phyloP scores from a whole-genome alignment of 1,140 invertebrate species.

The Drosophila sucinea region DNA sequence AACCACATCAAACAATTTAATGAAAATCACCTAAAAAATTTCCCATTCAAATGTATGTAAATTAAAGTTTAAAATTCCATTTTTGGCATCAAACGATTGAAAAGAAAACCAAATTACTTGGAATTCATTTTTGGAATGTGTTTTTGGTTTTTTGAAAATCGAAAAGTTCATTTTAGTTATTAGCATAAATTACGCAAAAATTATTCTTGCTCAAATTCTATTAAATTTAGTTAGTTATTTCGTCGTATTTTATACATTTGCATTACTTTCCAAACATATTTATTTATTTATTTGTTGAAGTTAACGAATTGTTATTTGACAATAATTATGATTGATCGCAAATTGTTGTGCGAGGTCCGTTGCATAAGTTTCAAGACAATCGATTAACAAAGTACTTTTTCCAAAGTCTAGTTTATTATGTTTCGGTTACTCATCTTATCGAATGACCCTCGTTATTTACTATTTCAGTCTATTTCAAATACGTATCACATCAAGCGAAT shows the following conservation, averaged over 20 bases:
- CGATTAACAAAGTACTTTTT: too few relatives aligned
- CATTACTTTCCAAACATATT: background rate
- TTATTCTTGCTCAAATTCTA: background rate
- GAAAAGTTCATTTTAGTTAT: too few relatives aligned
- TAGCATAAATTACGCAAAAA: background rate
- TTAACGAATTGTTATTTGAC: background rate
- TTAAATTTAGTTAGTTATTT: background rate
- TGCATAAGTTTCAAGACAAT: background rate
- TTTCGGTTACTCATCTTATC: too few relatives aligned
- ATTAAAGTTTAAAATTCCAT: too few relatives aligned
- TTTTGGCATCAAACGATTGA: too few relatives aligned
- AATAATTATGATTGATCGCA: conserved; percentile 8
- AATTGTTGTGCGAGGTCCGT: background rate
- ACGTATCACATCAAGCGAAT: background rate
- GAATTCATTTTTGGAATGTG: too few relatives aligned
- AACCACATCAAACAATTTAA: too few relatives aligned
- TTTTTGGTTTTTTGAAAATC: too few relatives aligned
- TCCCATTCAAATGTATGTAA: too few relatives aligned
- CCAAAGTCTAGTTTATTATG: too few relatives aligned
- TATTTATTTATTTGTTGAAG: background rate
- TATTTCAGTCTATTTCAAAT: background rate
- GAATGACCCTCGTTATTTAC: background rate
- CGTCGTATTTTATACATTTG: background rate
- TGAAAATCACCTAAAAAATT: too few relatives aligned
- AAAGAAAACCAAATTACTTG: too few relatives aligned